A percentile compares a stretch with the other conserved stretches of the same genome.
phyloP scores from a whole-genome alignment of 2,888 invertebrate species.

The Meta bourneti region DNA sequence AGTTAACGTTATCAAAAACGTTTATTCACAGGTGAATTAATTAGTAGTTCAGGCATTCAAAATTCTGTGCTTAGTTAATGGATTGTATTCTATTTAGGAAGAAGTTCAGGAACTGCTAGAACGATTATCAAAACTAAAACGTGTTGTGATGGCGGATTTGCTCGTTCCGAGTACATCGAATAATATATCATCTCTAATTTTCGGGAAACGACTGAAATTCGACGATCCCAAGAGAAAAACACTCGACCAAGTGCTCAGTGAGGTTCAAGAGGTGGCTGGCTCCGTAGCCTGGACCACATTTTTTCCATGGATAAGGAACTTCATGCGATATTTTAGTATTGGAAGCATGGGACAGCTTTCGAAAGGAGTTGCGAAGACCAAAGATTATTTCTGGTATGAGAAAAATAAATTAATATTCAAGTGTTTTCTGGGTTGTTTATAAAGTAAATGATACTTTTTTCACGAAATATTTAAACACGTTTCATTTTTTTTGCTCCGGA shows the following conservation, averaged over 20 bases:
- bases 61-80: too few relatives aligned
- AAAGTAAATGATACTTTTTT: too few relatives aligned
- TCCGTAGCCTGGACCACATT: background rate
- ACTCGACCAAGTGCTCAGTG: background rate
- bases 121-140: background rate
- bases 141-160: too few relatives aligned
- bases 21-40: too few relatives aligned
- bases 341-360: background rate
- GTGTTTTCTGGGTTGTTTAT: too few relatives aligned
- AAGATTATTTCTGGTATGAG: background rate
- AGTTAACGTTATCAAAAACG: too few relatives aligned
- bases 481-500: too few relatives aligned
- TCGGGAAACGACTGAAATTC: conserved; percentile 3
- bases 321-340: background rate
- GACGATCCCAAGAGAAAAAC: conserved; percentile 3
- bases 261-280: background rate
- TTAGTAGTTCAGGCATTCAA: too few relatives aligned
- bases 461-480: too few relatives aligned
- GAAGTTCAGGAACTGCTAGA: conserved; percentile 59
- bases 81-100: conserved; percentile 15
- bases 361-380: background rate
- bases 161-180: too few relatives aligned
- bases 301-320: background rate
- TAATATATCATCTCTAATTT: background rate
- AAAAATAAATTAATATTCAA: too few relatives aligned